A percentile compares a stretch with the other conserved stretches of the same genome.
phyloP scores from a whole-genome alignment of 2,113 vertebrate species.

The Piaya cayana region DNA sequence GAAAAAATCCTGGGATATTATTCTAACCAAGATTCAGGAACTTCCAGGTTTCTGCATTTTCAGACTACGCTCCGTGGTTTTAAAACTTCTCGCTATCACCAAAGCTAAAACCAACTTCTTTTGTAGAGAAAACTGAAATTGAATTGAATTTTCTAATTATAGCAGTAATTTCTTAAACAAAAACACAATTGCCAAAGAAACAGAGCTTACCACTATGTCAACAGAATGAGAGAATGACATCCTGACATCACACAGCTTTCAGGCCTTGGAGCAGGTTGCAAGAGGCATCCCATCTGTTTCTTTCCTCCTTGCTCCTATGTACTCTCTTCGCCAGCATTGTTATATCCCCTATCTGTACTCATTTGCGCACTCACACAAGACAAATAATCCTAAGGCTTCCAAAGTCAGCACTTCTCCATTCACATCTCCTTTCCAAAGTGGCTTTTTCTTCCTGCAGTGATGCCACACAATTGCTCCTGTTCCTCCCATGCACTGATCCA shows the following conservation, averaged over 20 bases:
- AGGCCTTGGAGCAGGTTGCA: background rate
- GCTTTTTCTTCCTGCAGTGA: background rate
- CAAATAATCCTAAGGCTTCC: background rate
- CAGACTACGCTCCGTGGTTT: background rate
- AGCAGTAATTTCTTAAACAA: background rate
- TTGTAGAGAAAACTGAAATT: background rate
- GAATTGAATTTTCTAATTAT: background rate
- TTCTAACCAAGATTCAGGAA: background rate
- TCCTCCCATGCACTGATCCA: background rate
- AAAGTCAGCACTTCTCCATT: background rate
- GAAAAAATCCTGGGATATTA: background rate
- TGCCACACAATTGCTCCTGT: background rate
- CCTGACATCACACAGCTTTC: background rate
- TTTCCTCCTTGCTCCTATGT: background rate
- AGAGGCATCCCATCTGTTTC: background rate
- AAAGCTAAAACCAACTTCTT: background rate
- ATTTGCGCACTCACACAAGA: background rate
- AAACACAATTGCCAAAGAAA: background rate
- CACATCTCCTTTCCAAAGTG: background rate
- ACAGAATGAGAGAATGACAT: background rate
- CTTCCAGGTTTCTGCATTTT: background rate
- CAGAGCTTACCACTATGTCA: background rate
- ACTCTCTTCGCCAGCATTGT: background rate
- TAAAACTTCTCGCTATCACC: background rate
- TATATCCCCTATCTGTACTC: background rate